Evolutionary conservation across 2,888 invertebrate genomes (phyloP).

Genomic region (Tribolium freemani): DNA sequence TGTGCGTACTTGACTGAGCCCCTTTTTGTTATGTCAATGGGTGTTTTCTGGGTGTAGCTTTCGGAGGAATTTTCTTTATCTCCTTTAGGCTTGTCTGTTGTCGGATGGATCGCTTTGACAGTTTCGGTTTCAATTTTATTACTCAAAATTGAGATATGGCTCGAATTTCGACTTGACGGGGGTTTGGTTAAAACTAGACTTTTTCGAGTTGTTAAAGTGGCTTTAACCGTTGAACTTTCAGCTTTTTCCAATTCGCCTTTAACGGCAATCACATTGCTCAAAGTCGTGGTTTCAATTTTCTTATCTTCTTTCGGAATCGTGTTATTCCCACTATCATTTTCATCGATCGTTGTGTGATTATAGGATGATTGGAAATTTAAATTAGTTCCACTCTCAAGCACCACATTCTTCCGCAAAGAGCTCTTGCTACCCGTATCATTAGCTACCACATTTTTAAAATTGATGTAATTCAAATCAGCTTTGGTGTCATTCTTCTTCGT

Average conservation of each 20-base stretch:
- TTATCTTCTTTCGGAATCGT: slow-evolving; percentile 31
- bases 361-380: slow-evolving; percentile 70
- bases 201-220: slow-evolving; percentile 50
- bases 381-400: slow-evolving; percentile 68
- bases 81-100: slow-evolving; percentile 42
- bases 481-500: slow-evolving; percentile 51
- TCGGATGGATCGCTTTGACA: slow-evolving; percentile 46
- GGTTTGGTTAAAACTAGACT: slow-evolving; percentile 51
- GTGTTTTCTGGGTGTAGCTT: slow-evolving; percentile 5
- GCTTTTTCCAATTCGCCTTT: slow-evolving; percentile 38
- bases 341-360: slow-evolving; percentile 72
- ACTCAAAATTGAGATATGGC: slow-evolving; percentile 55
- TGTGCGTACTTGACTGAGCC: slow-evolving; percentile 45
- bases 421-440: slow-evolving; percentile 58
- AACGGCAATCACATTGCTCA: slow-evolving; percentile 30
- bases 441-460: slow-evolving; percentile 56
- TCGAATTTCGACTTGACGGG: slow-evolving; percentile 52
- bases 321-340: slow-evolving; percentile 48
- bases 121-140: slow-evolving; percentile 63
- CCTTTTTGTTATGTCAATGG: slow-evolving; percentile 38
- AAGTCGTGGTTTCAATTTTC: slow-evolving; percentile 19
- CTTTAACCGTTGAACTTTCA: slow-evolving; percentile 47
- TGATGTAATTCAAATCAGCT: slow-evolving; percentile 57
- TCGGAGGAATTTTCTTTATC: slow-evolving; percentile 31
- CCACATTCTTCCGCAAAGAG: slow-evolving; percentile 58